Base-by-base conservation (phyloP, 2,888 invertebrate species). In the Limnephilus lunatus region DNA sequence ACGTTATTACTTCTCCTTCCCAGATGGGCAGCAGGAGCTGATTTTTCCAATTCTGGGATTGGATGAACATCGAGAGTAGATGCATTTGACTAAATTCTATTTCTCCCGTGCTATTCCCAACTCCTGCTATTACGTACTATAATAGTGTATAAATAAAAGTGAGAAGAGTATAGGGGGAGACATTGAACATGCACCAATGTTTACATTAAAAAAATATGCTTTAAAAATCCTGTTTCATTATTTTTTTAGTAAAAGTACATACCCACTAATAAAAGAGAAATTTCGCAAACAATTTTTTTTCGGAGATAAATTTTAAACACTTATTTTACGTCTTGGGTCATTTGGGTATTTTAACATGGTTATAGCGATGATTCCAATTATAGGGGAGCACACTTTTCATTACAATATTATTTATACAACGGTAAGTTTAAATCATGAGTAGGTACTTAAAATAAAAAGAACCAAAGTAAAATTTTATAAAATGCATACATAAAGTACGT, bases 1-100 rank as follows among this genome's bases (percentile, higher is more conserved):
- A 68, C 25, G 9, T 68, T 68, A 68, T 83, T 83, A 83, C 83
- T 83, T 83, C 83, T 19, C 35, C 83, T 83, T 83, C 83, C 9
- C 32, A 25, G 35, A 83, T 83, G 35, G 83, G 83, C 15, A 83
- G 32, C 32, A 83, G 83, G 19, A 32, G 35, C 25, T 83, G 15
- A 5, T 83, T 35, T 39, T 83, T 83, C 83, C 83, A 83, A 83
- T 32, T 35, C 39, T 83, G 32, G 19, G 32, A 83, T 32, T 32
- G 83, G 35, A 83, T 35, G 35, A n/a, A 83, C 83, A 83, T 83
- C 35, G 83, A 35, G 32, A 19, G 83, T 83, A 39, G 25, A 83
- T 83, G 35, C 83, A 83, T 83, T 83, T 83, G 35, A 83, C 32
- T 68, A 68, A 68, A 68, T 25, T 68, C 25, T 68, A 68, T 68